Evolutionary conservation across 2,888 invertebrate species (phyloP).

Genomic region (Pandemis cinnamomeana): DNA sequence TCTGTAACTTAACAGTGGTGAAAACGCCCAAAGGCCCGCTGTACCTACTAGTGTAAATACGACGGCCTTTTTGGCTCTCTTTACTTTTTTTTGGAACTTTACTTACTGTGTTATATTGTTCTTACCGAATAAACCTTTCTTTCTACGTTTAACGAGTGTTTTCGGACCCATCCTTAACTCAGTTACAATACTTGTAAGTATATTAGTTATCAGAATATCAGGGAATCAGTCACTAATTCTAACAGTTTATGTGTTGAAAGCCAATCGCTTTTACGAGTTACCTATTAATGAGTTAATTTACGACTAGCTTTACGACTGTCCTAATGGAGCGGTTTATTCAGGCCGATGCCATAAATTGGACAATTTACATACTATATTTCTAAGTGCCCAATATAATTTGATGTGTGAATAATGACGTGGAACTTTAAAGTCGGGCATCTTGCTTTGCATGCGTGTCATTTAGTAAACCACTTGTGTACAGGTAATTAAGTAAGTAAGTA

Average conservation of each 20-base stretch:
- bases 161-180: not conserved
- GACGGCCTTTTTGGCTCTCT: too few species aligned
- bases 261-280: slow-evolving; percentile 26
- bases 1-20: too few species aligned
- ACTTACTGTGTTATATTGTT: too few species aligned
- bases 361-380: slow-evolving; percentile 21
- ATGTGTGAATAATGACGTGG: not conserved
- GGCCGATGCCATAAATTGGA: slow-evolving; percentile 17
- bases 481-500: too few species aligned
- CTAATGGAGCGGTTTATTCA: slow-evolving; percentile 24
- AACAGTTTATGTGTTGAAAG: slow-evolving; percentile 30
- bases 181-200: not conserved
- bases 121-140: too few species aligned
- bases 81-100: too few species aligned
- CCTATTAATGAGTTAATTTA: slow-evolving; percentile 30
- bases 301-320: not conserved
- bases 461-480: not conserved
- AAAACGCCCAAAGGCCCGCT: too few species aligned
- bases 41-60: too few species aligned
- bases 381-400: slow-evolving; percentile 5
- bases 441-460: not conserved
- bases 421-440: not conserved
- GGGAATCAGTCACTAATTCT: slow-evolving; percentile 11
- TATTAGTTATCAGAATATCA: slow-evolving; percentile 2
- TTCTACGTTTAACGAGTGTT: too few species aligned